Conservation (phyloP, 2,888 invertebrate species). For the Pheosia tremula region DNA sequence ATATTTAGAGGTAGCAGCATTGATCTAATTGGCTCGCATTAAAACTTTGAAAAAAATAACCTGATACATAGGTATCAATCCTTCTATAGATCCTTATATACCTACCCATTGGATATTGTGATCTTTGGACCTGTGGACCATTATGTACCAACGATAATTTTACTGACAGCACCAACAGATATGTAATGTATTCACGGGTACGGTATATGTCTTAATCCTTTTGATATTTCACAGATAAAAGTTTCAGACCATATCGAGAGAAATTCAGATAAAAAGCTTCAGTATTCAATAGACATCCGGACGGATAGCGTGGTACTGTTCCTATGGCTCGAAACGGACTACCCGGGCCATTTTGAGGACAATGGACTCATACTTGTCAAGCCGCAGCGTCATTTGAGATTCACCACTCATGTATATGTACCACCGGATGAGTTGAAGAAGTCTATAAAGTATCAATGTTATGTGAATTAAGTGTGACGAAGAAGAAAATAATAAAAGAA, state of each 20-base stretch:
- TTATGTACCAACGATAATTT: too few species aligned
- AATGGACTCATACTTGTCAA: constrained; percentile 88
- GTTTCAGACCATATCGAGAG: constrained; percentile 41
- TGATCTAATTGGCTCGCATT: too few species aligned
- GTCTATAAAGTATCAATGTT: constrained; percentile 65
- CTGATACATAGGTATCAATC: too few species aligned
- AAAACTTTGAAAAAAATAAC: too few species aligned
- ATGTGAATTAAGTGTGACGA: constrained; percentile 44
- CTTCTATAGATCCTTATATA: too few species aligned
- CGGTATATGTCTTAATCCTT: background rate
- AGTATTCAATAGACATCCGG: constrained; percentile 54
- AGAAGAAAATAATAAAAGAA: constrained; percentile 18
- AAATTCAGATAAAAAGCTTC: constrained; percentile 24
- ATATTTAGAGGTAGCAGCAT: too few species aligned
- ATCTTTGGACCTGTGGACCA: too few species aligned
- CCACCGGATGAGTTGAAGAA: constrained; percentile 47
- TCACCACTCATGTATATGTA: constrained; percentile 43
- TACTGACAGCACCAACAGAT: too few species aligned
- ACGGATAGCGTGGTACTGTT: constrained; percentile 86
- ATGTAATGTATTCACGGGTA: too few species aligned
- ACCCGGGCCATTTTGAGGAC: constrained; percentile 88
- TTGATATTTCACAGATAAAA: constrained; percentile 52
- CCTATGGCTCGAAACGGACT: constrained; percentile 87
- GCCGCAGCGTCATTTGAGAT: constrained; percentile 43
- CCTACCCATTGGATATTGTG: too few species aligned